Conservation (phyloP, 2,113 vertebrate genomes). For the Pogonocichla stellata region DNA sequence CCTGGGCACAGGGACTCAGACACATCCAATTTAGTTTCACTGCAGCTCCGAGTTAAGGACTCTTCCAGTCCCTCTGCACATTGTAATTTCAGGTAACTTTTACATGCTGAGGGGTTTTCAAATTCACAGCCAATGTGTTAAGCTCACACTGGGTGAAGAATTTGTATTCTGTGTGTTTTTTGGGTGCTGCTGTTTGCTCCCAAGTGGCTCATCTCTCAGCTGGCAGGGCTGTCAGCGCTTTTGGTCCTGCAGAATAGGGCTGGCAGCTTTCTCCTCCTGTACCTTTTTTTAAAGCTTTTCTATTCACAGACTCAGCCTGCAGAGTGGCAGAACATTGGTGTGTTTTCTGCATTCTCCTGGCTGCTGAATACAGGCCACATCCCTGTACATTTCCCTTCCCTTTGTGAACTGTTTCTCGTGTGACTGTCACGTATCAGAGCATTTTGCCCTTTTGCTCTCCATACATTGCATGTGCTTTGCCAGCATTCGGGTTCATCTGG, state of each 20-base stretch:
- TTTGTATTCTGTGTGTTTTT: background rate
- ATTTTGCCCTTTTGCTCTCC: background rate
- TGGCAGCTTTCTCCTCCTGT: background rate
- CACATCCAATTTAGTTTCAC: background rate
- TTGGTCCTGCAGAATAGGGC: background rate
- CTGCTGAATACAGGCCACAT: background rate
- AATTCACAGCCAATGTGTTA: fast-evolving
- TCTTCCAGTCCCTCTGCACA: background rate
- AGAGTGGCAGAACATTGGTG: background rate
- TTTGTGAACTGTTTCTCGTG: background rate
- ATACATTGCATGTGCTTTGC: background rate
- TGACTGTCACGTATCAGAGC: background rate
- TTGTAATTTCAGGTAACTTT: background rate
- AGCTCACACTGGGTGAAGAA: background rate
- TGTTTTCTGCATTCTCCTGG: slow-evolving; percentile 31
- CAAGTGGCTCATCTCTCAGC: background rate
- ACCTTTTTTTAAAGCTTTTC: background rate
- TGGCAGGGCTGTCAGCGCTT: background rate
- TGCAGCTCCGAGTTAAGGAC: background rate
- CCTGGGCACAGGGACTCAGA: background rate
- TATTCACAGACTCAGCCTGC: background rate
- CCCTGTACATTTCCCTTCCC: background rate
- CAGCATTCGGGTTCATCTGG: background rate
- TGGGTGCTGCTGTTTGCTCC: background rate
- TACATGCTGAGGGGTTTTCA: background rate